Conservation (phyloP, 2,797 vertebrate genomes). For the Hemitrygon akajei region DNA sequence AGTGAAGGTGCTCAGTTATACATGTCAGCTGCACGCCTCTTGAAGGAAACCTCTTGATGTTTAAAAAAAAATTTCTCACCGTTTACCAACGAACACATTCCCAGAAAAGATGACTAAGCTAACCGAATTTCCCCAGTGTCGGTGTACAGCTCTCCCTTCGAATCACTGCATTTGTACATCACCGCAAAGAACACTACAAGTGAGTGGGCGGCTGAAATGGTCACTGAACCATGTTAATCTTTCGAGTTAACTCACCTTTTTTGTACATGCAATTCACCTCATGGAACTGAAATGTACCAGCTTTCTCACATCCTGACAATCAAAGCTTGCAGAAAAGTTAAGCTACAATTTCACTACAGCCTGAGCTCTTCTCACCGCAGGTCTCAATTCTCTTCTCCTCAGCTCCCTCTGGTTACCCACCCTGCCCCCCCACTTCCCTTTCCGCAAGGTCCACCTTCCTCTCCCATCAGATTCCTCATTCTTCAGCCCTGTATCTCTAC, state of each 20-base stretch:
- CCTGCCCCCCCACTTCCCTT: too few relatives aligned
- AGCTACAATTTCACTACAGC: background rate
- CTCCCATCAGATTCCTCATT: too few relatives aligned
- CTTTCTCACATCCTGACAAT: background rate
- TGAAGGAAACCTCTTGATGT: background rate
- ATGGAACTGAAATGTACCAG: background rate
- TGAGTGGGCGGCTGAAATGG: constrained; percentile 17
- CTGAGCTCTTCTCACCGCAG: background rate
- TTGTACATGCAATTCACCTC: background rate
- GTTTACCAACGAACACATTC: background rate
- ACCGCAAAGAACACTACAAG: background rate
- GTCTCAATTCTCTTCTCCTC: too few relatives aligned
- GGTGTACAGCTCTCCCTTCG: background rate
- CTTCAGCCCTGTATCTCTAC: too few relatives aligned
- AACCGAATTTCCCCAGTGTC: background rate
- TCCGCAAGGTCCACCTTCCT: too few relatives aligned
- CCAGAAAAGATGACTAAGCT: background rate
- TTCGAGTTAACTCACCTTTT: background rate
- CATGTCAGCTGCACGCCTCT: too few relatives aligned
- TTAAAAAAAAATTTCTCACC: background rate
- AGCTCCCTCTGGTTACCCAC: too few relatives aligned
- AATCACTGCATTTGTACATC: background rate
- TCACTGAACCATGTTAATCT: background rate
- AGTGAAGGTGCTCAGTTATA: background rate
- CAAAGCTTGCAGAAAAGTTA: background rate